These are phyloP conservation scores for Araneus ventricosus DNA, from an alignment of 1,140 invertebrate species.

Conservation along the genomic window DNA sequence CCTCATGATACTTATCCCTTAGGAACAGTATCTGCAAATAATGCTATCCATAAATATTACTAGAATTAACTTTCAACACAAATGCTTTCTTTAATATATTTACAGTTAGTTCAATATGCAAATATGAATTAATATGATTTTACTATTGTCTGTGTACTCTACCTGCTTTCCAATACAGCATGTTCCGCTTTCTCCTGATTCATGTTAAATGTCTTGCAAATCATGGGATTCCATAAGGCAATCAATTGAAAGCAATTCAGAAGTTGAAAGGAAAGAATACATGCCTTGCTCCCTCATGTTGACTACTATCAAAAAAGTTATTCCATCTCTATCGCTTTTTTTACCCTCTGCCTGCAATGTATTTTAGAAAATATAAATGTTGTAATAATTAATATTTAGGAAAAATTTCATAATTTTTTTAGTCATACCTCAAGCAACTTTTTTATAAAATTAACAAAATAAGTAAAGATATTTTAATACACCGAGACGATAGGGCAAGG, in stretches of 20 bases:
- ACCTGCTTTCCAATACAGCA: slow-evolving; percentile 96
- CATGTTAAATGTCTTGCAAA: slow-evolving; percentile 97
- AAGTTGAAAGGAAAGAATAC: slow-evolving; percentile 92
- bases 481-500: no score
- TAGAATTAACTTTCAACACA: neutral
- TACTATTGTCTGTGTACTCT: neutral
- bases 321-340: slow-evolving; percentile 40
- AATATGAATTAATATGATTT: no score
- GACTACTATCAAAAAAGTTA: slow-evolving; percentile 82
- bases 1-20: no score
- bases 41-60: no score
- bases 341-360: slow-evolving; percentile 76
- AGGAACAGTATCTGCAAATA: no score
- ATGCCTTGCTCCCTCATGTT: slow-evolving; percentile 97
- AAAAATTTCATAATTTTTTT: no score
- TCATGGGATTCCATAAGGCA: slow-evolving; percentile 94
- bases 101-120: no score
- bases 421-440: no score
- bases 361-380: neutral
- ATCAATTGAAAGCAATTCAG: slow-evolving; percentile 94
- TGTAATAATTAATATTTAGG: no score
- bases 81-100: neutral
- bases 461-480: no score
- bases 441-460: no score
- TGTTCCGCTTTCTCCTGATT: slow-evolving; percentile 95